Base-by-base conservation (phyloP, 2,113 vertebrate genomes). In the Oryzias melastigma region DNA sequence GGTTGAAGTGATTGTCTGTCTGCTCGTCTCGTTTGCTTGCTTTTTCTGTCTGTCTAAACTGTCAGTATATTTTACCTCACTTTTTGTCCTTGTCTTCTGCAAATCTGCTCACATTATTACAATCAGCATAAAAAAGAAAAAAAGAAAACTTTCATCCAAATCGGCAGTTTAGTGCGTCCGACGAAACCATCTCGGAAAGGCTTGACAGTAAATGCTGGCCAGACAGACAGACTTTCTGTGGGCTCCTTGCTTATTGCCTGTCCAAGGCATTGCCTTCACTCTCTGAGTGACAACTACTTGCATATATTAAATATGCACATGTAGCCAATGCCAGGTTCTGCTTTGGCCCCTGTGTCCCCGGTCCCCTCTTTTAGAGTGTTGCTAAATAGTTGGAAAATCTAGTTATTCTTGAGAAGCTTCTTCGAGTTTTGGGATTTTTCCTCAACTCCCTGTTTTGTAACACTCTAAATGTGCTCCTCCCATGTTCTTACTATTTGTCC, bases 281-380 rank as follows among this genome's bases (percentile, higher is more conserved):
- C 84, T 50, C 43, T 59, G 86, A 90, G 88, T 89, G 87, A 90
- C 82, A 76, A 58, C 88, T 83, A 89, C 89, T 76, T 85, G 89
- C 89, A 88, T 90, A 89, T 87, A 55, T 64, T n/a, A n/a, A 44
- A 86, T 90, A 90, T 90, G 87, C 84, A 87, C 78, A 88, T 77
- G 88, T 89, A 85, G 85, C 88, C 87, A 86, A 90, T 90, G 89
- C 86, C 87, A 75, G 75, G 70, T 66, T 75, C 75, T 78, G 87
- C 89, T 89, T 87, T 88, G 89, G 87, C 80, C 84, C 78, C 43
- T 80, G 80, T 87, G 63, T 78, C 64, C 87, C 82, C 54, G 62
- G 66, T 74, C 69, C 78, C 62, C 75, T 84, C 85, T 85, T 90
- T 90, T 89, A 90, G 87, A 90, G 89, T 90, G 89, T 89, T 90